Base-by-base conservation (phyloP, 2,113 vertebrate genomes). In the Platichthys stellatus region DNA sequence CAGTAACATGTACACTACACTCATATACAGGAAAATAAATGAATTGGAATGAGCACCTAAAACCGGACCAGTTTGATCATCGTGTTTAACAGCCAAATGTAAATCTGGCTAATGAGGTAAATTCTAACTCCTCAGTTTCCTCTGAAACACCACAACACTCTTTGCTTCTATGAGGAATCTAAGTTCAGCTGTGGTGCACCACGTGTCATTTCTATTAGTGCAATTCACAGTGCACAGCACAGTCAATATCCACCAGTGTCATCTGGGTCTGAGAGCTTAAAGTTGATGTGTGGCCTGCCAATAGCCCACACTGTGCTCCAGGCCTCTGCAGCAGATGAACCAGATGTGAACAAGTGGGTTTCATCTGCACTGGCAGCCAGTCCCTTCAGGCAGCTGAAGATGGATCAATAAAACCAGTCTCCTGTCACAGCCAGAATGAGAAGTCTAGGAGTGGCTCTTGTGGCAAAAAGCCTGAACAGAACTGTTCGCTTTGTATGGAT, bases 331-430 rank as follows among this genome's bases (percentile, higher is more conserved):
- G 74, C 75, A 26, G 18, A 40, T 63, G 73, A 66, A 74, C 49
- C 85, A 83, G 54, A 83, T 78, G 63, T 71, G 80, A 76, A 85
- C 78, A 67, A 74, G 70, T 63, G 61, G 71, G 85, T 88, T 89
- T 80, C 78, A 84, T 87, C 76, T 83, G 88, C 40, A 8, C 65
- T 24, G 80, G 40, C 77, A 76, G 83, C 73, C 76, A n/a, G 75
- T 74, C 74, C 73, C 84, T 60, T 51, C 20, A 74, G 31, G 31
- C 31, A 31, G 31, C 31, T 31, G 31, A 6, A 31, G 63, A 62
- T 67, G 47, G 82, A 91, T 93, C 88, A 76, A 90, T 91, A 87
- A 43, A 21, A 21, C 9, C 3, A 35, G 70, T 64, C 74, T 62
- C 72, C 59, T 13, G 53, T 76, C 84, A 83, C 78, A 60, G 76